phyloP scores from a whole-genome alignment of 2,797 vertebrate species.

The Leptatherina wallacei region DNA sequence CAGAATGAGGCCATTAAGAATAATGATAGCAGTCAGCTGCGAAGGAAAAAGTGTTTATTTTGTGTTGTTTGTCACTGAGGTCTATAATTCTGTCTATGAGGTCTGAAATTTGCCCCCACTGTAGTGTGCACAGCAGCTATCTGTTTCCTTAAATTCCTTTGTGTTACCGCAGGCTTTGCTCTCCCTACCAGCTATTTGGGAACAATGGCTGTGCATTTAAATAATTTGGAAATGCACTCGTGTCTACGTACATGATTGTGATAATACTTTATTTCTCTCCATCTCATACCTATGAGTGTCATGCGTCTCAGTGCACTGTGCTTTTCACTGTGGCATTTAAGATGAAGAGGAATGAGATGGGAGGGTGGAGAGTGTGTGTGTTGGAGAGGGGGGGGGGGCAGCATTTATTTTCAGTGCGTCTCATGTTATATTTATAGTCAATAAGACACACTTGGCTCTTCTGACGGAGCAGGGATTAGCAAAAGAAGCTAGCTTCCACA shows the following conservation, averaged over 20 bases:
- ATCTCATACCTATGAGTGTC: slow-evolving; percentile 41
- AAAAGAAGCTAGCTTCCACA: slow-evolving; percentile 74
- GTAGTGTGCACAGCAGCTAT: slow-evolving; percentile 41
- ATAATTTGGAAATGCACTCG: slow-evolving; percentile 47
- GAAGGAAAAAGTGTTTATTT: slow-evolving; percentile 20
- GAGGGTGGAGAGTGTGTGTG: too few species aligned
- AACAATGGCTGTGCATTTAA: slow-evolving; percentile 42
- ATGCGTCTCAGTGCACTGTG: slow-evolving; percentile 41
- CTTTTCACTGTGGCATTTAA: slow-evolving; percentile 67
- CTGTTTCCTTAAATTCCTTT: slow-evolving; percentile 48
- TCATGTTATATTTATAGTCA: slow-evolving; percentile 89
- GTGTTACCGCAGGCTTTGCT: slow-evolving; percentile 17
- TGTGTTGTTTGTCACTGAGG: slow-evolving; percentile 32
- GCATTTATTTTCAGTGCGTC: slow-evolving; percentile 84
- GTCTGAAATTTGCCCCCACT: slow-evolving; percentile 28
- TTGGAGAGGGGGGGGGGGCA: not conserved
- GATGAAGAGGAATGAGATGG: too few species aligned
- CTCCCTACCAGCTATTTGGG: slow-evolving; percentile 37
- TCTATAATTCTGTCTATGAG: slow-evolving; percentile 26
- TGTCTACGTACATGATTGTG: slow-evolving; percentile 29
- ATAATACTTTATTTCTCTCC: slow-evolving; percentile 49
- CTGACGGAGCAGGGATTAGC: slow-evolving; percentile 83
- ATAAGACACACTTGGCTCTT: slow-evolving; percentile 85
- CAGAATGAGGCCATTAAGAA: slow-evolving; percentile 41
- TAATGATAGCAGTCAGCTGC: slow-evolving; percentile 40